Base-by-base conservation (phyloP, 1,140 invertebrate genomes). In the Lasioglossum albipes region DNA sequence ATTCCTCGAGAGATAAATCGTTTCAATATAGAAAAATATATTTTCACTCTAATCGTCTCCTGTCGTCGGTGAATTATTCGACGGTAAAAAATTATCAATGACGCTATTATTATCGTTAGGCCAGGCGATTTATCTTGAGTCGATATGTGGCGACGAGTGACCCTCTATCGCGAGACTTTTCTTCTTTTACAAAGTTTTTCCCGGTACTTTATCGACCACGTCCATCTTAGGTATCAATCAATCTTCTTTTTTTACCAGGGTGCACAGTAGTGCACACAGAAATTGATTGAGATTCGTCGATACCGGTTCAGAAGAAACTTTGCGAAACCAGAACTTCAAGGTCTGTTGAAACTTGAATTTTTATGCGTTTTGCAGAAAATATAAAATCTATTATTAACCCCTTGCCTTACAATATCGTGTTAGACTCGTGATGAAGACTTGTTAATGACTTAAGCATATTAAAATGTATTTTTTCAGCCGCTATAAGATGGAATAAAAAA, bases 111-210 rank as follows among this genome's bases (percentile, higher is more conserved):
- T 74, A 27, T 59, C 61, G 45, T 13, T 59, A 20, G 13, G 16
- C n/a, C 6, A 16, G 18, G 49, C 31, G 12, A 42, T 20, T 82
- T 82, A 82, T 82, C 75, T 12, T 82, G 71, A 20, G 68, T 82
- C 61, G 80, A 82, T 82, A 82, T 16, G 2, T 36, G 7, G 7
- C 36, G 36, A 7, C 20, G 22, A n/a, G 4, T 4, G 20, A 22
- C 22, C 2, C 18, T 72, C 54, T 27, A 45, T 52, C n/a, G 2
- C n/a, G 31, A 18, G 20, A 41, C 9, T 62, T 45, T 69, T 18
- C 20, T 49, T 45, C 57, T 2, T 49, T 27, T 45, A 2, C 9
- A 13, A 3, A 41, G 16, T 27, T 22, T 45, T 45, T 16, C 9
- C 16, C 0, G 18, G 20, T 5, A 31, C 20, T 42, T 22, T 75